Percentiles rank a stretch among this genome's conserved stretches.
phyloP scores from a whole-genome alignment of 2,888 invertebrate species.

The Cosmopolites sordidus region DNA sequence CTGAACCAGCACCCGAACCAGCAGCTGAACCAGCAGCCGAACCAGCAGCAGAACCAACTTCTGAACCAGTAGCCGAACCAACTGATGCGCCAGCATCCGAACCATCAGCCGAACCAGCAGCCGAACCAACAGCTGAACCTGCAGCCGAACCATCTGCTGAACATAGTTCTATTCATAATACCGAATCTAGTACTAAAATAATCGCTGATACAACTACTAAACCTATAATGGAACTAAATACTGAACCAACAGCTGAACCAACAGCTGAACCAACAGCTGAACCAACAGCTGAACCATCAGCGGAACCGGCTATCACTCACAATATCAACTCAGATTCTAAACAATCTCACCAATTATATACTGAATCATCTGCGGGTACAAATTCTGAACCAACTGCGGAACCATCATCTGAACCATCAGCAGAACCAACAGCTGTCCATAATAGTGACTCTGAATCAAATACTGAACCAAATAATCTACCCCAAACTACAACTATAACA shows the following conservation, averaged over 20 bases:
- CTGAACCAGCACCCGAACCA: slow-evolving; percentile 35
- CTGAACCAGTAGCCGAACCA: neutral
- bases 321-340: neutral
- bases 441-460: neutral
- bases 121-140: slow-evolving; percentile 33
- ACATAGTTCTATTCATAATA: slow-evolving; percentile 24
- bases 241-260: slow-evolving; percentile 23
- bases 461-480: neutral
- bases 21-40: slow-evolving; percentile 31
- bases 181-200: neutral
- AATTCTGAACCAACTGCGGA: slow-evolving; percentile 35
- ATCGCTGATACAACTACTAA: slow-evolving; percentile 12
- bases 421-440: slow-evolving; percentile 27
- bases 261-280: neutral
- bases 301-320: slow-evolving; percentile 22
- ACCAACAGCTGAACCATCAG: neutral
- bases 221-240: slow-evolving; percentile 18
- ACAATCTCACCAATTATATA: too few relatives aligned
- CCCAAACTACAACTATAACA: too few relatives aligned
- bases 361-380: too few relatives aligned
- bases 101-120: slow-evolving; percentile 31
- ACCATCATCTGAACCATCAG: slow-evolving; percentile 31
- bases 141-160: slow-evolving; percentile 30
- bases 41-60: slow-evolving; percentile 18
- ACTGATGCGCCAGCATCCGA: slow-evolving; percentile 1